Conservation (phyloP, 2,888 invertebrate genomes). For the Rhodophaea formosa region DNA sequence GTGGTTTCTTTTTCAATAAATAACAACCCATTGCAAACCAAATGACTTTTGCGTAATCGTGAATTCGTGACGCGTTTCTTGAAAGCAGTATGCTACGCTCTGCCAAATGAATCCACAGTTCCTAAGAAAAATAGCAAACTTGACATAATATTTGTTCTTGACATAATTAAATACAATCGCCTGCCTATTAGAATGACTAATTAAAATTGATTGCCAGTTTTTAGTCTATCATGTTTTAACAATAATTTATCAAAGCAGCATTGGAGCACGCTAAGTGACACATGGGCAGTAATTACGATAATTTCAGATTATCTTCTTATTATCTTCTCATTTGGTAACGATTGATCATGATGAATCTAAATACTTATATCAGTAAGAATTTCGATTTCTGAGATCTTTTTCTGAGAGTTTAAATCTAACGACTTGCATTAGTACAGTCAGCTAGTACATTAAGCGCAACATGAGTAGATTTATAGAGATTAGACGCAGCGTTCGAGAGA, state of each 20-base stretch:
- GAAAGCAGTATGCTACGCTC: background rate
- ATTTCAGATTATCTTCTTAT: background rate
- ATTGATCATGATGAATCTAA: too few relatives aligned
- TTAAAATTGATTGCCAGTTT: conserved; percentile 3
- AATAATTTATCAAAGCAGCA: conserved; percentile 4
- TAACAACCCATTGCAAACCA: too few relatives aligned
- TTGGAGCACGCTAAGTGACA: conserved; percentile 9
- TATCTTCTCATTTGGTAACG: background rate
- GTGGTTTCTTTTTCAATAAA: too few relatives aligned
- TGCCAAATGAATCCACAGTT: background rate
- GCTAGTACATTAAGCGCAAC: too few relatives aligned
- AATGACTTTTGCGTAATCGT: too few relatives aligned
- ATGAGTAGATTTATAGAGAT: too few relatives aligned
- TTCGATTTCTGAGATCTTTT: too few relatives aligned
- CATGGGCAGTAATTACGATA: conserved; percentile 6
- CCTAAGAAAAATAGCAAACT: background rate
- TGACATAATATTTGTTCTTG: conserved; percentile 12
- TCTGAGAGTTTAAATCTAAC: too few relatives aligned
- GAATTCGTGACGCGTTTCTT: too few relatives aligned
- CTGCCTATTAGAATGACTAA: conserved; percentile 6
- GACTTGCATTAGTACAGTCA: too few relatives aligned
- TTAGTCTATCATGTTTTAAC: conserved; percentile 6
- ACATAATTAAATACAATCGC: conserved; percentile 10
- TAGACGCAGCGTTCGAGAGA: too few relatives aligned
- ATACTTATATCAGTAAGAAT: too few relatives aligned